Conservation (phyloP, 2,797 vertebrate species). For the Pseudocheirus occidentalis region DNA sequence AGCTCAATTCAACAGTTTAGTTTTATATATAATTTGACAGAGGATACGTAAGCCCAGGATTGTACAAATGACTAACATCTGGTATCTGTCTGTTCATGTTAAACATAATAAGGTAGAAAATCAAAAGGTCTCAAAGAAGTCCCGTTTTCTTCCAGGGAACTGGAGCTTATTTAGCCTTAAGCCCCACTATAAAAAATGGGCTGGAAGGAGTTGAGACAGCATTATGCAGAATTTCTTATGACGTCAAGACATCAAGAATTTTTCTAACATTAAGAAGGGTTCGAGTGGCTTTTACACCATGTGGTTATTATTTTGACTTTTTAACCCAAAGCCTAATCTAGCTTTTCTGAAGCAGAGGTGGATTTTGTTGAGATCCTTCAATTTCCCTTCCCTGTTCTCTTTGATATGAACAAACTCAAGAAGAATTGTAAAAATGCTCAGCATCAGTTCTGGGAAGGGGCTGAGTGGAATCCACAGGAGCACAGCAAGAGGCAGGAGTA, state of each 20-base stretch:
- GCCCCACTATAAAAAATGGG: neutral
- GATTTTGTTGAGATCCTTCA: neutral
- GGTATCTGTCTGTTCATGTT: neutral
- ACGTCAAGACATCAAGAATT: no score
- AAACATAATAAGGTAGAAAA: neutral
- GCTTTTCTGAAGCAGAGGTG: neutral
- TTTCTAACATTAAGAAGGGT: neutral
- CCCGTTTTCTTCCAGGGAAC: neutral
- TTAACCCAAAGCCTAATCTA: neutral
- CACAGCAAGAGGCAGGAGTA: neutral
- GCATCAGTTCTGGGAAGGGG: neutral
- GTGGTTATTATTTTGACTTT: neutral
- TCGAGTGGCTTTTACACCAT: neutral
- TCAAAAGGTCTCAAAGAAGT: neutral
- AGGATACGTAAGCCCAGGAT: neutral
- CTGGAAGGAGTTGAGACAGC: neutral
- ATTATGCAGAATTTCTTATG: neutral
- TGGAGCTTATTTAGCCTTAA: neutral
- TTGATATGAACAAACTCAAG: neutral
- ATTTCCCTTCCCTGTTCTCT: neutral
- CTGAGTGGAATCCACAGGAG: neutral
- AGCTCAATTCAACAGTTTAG: neutral
- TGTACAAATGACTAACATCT: neutral
- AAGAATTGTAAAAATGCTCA: neutral
- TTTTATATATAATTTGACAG: neutral